Evolutionary conservation across 2,888 invertebrate genomes (phyloP).

Genomic region (Gryllus longicercus): DNA sequence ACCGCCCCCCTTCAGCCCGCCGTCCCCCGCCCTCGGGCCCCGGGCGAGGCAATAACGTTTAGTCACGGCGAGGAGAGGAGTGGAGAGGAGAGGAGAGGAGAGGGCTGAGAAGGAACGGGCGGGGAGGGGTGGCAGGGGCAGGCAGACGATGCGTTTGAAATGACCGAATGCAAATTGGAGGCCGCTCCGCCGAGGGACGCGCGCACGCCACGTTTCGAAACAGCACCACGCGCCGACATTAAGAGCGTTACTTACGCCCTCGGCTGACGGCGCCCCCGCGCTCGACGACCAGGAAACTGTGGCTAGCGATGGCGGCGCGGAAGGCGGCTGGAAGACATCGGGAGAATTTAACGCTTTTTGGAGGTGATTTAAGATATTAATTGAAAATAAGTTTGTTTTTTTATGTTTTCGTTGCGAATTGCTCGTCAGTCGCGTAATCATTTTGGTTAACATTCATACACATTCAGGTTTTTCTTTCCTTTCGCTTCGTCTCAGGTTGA

Average conservation of each 20-base stretch:
- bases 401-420: no score
- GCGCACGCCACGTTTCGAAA: neutral
- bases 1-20: neutral
- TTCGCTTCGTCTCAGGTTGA: no score
- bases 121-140: neutral
- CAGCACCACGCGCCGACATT: neutral
- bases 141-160: slow-evolving; percentile 12
- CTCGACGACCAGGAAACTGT: neutral
- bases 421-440: no score
- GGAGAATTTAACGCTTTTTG: no score
- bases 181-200: neutral
- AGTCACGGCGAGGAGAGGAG: slow-evolving; percentile 22
- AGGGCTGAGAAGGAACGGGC: neutral
- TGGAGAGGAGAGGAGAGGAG: neutral
- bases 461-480: no score
- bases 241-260: no score
- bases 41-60: slow-evolving; percentile 24
- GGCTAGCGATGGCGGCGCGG: neutral
- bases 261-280: no score
- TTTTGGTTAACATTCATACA: no score
- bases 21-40: neutral
- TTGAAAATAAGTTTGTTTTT: no score
- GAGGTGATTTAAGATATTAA: no score
- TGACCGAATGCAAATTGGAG: slow-evolving; percentile 19
- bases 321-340: neutral